These are phyloP conservation scores for Magallana ariakensis DNA, from an alignment of 1,140 invertebrate genomes.

Conservation along the genomic window DNA sequence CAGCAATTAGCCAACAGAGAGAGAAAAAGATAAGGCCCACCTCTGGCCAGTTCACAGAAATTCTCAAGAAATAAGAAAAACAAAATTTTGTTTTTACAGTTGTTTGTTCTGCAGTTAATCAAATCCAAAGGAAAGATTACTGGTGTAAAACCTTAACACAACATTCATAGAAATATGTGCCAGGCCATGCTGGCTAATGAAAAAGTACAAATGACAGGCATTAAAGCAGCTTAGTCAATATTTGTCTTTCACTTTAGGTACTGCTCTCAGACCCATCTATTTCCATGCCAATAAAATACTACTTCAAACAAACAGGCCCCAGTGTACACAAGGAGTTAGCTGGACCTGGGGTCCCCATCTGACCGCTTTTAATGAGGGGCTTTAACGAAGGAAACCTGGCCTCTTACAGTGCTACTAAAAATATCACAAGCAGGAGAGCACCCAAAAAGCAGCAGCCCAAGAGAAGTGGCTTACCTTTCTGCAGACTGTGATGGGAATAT, in stretches of 20 bases:
- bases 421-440: slow-evolving; percentile 8
- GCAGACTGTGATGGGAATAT: slow-evolving; percentile 48
- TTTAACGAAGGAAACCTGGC: too few relatives aligned
- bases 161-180: not conserved
- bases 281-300: slow-evolving; percentile 45
- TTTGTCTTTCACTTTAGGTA: slow-evolving; percentile 29
- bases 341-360: not conserved
- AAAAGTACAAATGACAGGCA: slow-evolving; percentile 28
- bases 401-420: slow-evolving; percentile 10
- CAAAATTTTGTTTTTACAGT: slow-evolving; percentile 25
- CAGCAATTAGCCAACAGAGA: not conserved
- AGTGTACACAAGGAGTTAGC: slow-evolving; percentile 37
- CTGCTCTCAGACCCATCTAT: slow-evolving; percentile 36
- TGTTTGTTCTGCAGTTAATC: slow-evolving; percentile 29
- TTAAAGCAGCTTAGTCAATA: slow-evolving; percentile 42
- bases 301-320: slow-evolving; percentile 41
- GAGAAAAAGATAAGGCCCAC: not conserved
- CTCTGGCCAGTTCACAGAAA: slow-evolving; percentile 27
- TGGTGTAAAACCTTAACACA: slow-evolving; percentile 2
- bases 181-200: slow-evolving; percentile 5
- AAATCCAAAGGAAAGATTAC: slow-evolving; percentile 34
- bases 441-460: not conserved
- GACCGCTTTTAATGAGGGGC: not conserved
- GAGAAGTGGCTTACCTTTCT: slow-evolving; percentile 55
- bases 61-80: slow-evolving; percentile 35